A percentile compares a stretch with the other conserved stretches of the same genome.
These are phyloP conservation scores for Leptinotarsa texana DNA, from an alignment of 1,140 invertebrate genomes.

Conservation along the genomic window DNA sequence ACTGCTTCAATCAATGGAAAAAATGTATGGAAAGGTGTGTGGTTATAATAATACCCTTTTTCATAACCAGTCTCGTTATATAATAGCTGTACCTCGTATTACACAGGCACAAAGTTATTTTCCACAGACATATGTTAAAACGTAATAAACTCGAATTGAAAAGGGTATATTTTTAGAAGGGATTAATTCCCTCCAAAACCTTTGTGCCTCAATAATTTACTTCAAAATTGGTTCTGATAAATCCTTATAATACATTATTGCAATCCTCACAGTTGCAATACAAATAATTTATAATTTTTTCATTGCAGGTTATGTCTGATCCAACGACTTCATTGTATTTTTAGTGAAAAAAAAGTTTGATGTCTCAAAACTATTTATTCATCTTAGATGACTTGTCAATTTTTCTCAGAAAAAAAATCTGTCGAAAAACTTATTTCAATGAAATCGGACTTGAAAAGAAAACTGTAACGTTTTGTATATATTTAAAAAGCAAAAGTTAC, in stretches of 20 bases:
- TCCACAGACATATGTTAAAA: too few relatives aligned
- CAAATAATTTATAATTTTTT: constrained; percentile 16
- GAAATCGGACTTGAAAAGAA: background rate
- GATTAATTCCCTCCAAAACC: background rate
- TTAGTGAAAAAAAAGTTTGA: constrained; percentile 30
- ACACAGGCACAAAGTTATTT: too few relatives aligned
- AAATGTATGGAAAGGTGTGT: too few relatives aligned
- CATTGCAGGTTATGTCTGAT: constrained; percentile 25
- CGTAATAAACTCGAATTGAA: too few relatives aligned
- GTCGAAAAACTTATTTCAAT: constrained; percentile 7
- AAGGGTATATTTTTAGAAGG: too few relatives aligned
- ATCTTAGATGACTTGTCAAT: constrained; percentile 32
- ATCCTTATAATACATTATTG: too few relatives aligned
- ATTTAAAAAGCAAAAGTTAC: constrained; percentile 12
- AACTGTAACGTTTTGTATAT: constrained; percentile 29
- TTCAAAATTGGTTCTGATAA: background rate
- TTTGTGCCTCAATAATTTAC: background rate
- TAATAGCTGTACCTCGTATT: too few relatives aligned
- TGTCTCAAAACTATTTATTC: constrained; percentile 32
- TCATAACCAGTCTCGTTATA: too few relatives aligned
- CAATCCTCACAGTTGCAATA: background rate
- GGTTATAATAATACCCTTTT: too few relatives aligned
- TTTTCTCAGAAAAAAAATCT: constrained; percentile 22
- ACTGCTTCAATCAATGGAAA: too few relatives aligned
- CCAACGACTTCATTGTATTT: constrained; percentile 31